These are phyloP conservation scores for human (Homo sapiens) DNA, from an alignment of 2,113 vertebrate genomes.

Conservation along the genomic window DNA sequence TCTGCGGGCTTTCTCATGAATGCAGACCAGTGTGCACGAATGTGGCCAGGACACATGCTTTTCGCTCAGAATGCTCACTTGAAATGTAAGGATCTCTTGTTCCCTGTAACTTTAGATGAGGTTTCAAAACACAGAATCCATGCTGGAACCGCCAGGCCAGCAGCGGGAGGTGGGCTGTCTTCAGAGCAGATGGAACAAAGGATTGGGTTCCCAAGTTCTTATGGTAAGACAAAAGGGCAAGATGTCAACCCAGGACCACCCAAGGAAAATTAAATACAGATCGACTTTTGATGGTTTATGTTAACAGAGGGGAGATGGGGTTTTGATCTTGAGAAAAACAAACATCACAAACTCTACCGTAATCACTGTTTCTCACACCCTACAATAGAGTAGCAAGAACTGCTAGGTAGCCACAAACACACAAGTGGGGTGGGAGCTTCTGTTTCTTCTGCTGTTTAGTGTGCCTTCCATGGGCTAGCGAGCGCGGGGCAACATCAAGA, in stretches of 20 bases:
- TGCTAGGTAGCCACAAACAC: background rate
- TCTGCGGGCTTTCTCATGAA: background rate
- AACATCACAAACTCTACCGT: background rate
- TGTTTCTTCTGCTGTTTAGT: background rate
- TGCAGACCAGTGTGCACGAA: background rate
- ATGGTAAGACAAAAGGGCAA: constrained; percentile 46
- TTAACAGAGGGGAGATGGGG: background rate
- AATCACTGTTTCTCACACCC: constrained; percentile 41
- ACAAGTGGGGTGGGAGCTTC: background rate
- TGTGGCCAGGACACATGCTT: background rate
- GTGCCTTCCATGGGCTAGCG: background rate
- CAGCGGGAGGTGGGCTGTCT: constrained; percentile 41
- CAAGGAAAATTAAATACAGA: constrained; percentile 71
- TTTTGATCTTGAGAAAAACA: constrained; percentile 66
- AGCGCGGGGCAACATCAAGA: background rate
- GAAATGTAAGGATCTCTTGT: constrained; percentile 52
- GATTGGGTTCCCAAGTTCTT: constrained; percentile 62
- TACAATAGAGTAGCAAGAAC: background rate
- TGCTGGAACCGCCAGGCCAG: background rate
- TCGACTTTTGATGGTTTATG: constrained; percentile 19
- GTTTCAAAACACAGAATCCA: constrained; percentile 57
- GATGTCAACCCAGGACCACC: constrained; percentile 72
- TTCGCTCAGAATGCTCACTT: background rate
- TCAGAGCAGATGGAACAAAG: constrained; percentile 40
- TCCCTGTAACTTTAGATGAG: constrained; percentile 57